Evolutionary conservation across 2,888 invertebrate species (phyloP).

Genomic region (Fabriciana adippe): DNA sequence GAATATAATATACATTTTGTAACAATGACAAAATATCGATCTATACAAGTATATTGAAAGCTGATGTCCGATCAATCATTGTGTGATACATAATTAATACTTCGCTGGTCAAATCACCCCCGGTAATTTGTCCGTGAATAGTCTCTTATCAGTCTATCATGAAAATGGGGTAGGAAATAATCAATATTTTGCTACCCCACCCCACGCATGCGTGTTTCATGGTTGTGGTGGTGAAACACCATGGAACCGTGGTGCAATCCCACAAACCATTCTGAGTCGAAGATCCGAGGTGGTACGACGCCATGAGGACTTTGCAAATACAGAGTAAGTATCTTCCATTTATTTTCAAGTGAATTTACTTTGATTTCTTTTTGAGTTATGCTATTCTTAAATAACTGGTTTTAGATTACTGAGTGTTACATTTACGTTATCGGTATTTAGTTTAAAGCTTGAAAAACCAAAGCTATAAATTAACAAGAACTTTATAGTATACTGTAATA

Average conservation of each 20-base stretch:
- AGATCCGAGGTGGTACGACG: slow-evolving; percentile 51
- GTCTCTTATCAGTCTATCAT: slow-evolving; percentile 73
- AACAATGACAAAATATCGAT: slow-evolving; percentile 26
- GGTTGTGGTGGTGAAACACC: slow-evolving; percentile 70
- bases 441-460: no score
- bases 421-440: no score
- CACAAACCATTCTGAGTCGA: slow-evolving; percentile 65
- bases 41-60: slow-evolving; percentile 38
- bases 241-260: slow-evolving; percentile 57
- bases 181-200: slow-evolving; percentile 75
- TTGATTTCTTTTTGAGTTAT: slow-evolving; percentile 31
- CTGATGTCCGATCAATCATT: slow-evolving; percentile 72
- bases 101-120: slow-evolving; percentile 58
- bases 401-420: no score
- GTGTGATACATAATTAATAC: slow-evolving; percentile 75
- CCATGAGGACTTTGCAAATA: slow-evolving; percentile 26
- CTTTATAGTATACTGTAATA: no score
- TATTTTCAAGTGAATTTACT: slow-evolving; percentile 23
- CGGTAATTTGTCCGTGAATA: slow-evolving; percentile 72
- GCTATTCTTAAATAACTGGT: no score
- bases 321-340: slow-evolving; percentile 9
- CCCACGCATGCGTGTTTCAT: slow-evolving; percentile 74
- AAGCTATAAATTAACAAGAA: no score
- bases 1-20: background rate
- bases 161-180: slow-evolving; percentile 69